Base-by-base conservation (phyloP, 2,113 vertebrate genomes). In the Scortum barcoo region DNA sequence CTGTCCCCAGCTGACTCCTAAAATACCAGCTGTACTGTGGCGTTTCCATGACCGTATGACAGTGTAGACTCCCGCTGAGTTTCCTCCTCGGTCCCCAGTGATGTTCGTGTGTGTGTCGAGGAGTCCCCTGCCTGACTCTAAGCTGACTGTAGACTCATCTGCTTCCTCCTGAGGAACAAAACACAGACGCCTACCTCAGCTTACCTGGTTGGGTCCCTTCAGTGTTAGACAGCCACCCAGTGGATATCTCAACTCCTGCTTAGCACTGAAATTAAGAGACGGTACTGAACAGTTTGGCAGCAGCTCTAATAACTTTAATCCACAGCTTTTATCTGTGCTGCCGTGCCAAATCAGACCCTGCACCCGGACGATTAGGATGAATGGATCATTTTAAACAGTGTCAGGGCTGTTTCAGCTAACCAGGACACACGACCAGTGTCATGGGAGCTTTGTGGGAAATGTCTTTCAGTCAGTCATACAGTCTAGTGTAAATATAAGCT, bases 11-110 rank as follows among this genome's bases (percentile, higher is more conserved):
- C 48, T 86, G 89, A 72, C 76, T 90, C 89, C 80, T 68, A 76
- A 94, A 95, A 94, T 95, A 95, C 76, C 77, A 62, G 38, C 75
- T 87, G 85, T 78, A 81, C 81, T 91, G 80, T 81, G 81, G 82
- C 4, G 92, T 95, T 95, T 92, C 95, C 90, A 95, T 94, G 94
- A 91, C 83, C 75, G 36, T 75, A 78, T 74, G 81, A 87, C 93
- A 85, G 63, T 63, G 81, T 88, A 80, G 86, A 83, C 77, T 91
- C 92, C 83, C 56, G 26, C 30, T 77, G 85, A 84, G 80, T 79
- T 91, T 89, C 89, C 89, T 86, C 68, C 62, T 26, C 20, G 13
- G 56, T 84, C 80, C 84, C 90, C 16, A 24, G 68, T 86, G 89
- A 76, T 24, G 36, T 16, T 75, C 62, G 60, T 62, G 69, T 76